Conservation (phyloP, 2,888 invertebrate species). For the Andrena camellia region DNA sequence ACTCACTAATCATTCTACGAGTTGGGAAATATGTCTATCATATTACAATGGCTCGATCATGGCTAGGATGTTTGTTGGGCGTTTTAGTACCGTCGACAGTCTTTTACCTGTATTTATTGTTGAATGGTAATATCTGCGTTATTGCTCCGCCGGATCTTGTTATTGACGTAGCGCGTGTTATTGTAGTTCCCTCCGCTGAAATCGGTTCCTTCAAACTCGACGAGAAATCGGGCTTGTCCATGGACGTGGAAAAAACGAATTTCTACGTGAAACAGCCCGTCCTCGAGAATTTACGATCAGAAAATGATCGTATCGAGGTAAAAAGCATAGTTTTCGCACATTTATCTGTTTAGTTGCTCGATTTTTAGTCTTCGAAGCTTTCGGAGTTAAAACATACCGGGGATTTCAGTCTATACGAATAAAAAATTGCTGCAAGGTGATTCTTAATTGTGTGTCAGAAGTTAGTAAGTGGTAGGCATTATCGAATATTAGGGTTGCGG, state of each 20-base stretch:
- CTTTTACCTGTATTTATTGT: conserved; percentile 77
- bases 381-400: neutral
- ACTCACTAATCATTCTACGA: conserved; percentile 65
- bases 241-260: conserved; percentile 20
- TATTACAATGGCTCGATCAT: conserved; percentile 81
- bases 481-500: too few species aligned
- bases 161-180: conserved; percentile 17
- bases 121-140: conserved; percentile 77
- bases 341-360: too few species aligned
- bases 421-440: neutral
- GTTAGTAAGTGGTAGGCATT: neutral
- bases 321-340: neutral
- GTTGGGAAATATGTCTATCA: conserved; percentile 78
- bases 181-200: conserved; percentile 65
- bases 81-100: conserved; percentile 75
- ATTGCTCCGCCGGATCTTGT: neutral
- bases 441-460: neutral
- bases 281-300: conserved; percentile 27
- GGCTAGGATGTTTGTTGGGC: conserved; percentile 79
- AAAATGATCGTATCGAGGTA: conserved; percentile 64
- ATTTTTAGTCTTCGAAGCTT: too few species aligned
- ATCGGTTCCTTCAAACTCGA: conserved; percentile 46
- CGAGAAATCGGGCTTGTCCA: conserved; percentile 46
- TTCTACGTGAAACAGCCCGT: conserved; percentile 29
- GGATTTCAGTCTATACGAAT: neutral